Evolutionary conservation across 2,888 invertebrate species (phyloP), one percentile per base, ranked within the genome.

Genomic region (Atherix ibis): DNA sequence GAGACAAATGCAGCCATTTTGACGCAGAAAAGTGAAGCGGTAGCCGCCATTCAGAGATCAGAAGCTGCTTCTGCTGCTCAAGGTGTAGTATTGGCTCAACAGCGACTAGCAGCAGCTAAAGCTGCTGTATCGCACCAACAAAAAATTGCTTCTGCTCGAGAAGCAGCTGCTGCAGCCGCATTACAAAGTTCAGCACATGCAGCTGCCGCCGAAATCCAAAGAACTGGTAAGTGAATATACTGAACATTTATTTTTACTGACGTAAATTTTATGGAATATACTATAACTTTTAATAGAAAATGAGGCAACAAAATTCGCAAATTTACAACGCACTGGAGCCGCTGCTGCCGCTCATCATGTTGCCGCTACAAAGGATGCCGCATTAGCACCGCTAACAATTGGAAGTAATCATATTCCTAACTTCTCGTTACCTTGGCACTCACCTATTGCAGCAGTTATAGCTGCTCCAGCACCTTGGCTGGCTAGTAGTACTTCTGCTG

Each of bases 71-170:
- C 72, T 13, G 75, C 76, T 1, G 75, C 76, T 1, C 72, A 71
- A 40, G 64, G 71, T 0, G 71, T 76, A 3, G 68, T 76, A 0
- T 65, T 71, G 36, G 72, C 78, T 3, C 79, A 80, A 40, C 76
- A 77, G 38, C 67, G 74, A 46, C 59, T 80, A 5, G 79, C 77
- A 0, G 70, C 73, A 1, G 70, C 78, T 1, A 77, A 79, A 48
- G 70, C 73, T 1, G 67, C 76, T 1, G 80, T 76, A 0, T 73
- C 79, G 0, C 73, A 76, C 18, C 75, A 76, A 3, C 80, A 80
- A 51, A 68, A 73, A 44, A 70, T 77, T 4, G 78, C 81, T 0
- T 73, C 80, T 0, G 71, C 73, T 0, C 68, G 76, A 33, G 80
- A 80, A 51, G 70, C 77, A 0, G 75, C 76, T 6, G 81, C 81